Conservation (phyloP, 1,140 invertebrate genomes). For the Neodiprion virginianus region DNA sequence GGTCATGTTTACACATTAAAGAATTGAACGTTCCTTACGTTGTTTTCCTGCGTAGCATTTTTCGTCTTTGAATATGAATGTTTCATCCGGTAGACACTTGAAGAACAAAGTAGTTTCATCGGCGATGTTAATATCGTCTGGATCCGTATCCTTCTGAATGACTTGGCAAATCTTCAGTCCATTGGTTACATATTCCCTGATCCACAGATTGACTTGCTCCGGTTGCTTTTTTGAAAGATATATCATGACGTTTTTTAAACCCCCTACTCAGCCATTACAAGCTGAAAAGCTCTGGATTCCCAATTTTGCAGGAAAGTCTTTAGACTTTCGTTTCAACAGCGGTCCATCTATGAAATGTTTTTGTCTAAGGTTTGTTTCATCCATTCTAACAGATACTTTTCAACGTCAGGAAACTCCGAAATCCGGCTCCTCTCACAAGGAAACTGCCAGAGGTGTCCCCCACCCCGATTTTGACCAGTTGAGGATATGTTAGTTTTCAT, state of each 20-base stretch:
- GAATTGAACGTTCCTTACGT: constrained; percentile 26
- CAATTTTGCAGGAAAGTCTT: constrained; percentile 32
- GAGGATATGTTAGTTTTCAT: no score
- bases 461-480: no score
- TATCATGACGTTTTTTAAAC: constrained; percentile 30
- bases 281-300: constrained; percentile 34
- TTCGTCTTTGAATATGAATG: constrained; percentile 21
- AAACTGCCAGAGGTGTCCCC: no score
- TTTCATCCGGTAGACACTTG: constrained; percentile 34
- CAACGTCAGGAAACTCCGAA: constrained; percentile 30
- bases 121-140: constrained; percentile 44
- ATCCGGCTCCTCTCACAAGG: constrained; percentile 18
- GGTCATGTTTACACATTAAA: constrained; percentile 24
- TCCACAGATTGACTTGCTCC: constrained; percentile 32
- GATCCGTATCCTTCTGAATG: constrained; percentile 33
- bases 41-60: constrained; percentile 27
- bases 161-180: constrained; percentile 26
- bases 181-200: constrained; percentile 25
- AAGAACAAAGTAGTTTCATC: constrained; percentile 52
- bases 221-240: constrained; percentile 28
- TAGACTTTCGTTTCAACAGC: constrained; percentile 32
- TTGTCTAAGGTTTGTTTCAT: constrained; percentile 32
- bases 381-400: constrained; percentile 32
- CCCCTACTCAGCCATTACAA: constrained; percentile 37
- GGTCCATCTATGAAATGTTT: constrained; percentile 31